Percentiles rank a stretch among this genome's conserved stretches.
Conservation (phyloP, 2,113 vertebrate species). For the Amphilophus citrinellus region DNA sequence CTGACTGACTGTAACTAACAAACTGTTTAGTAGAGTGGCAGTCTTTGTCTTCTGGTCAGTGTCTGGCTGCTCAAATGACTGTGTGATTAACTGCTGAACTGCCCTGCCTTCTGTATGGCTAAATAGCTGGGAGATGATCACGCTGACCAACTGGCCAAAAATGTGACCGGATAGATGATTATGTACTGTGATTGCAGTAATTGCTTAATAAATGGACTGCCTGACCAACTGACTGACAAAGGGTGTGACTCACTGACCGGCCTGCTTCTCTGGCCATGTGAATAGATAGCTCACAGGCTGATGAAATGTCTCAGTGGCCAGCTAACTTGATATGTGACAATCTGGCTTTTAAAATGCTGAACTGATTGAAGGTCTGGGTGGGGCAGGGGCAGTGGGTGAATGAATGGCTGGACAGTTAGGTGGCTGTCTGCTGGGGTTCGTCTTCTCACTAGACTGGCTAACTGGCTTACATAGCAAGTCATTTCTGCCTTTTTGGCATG, state of each 20-base stretch:
- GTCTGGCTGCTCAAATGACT: background rate
- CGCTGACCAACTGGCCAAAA: conserved; percentile 45
- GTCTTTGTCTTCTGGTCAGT: background rate
- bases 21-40: background rate
- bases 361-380: conserved; percentile 26
- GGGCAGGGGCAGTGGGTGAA: background rate
- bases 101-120: conserved; percentile 14
- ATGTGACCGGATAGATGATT: conserved; percentile 39
- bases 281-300: conserved; percentile 23
- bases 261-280: conserved; percentile 19
- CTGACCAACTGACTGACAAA: conserved; percentile 43
- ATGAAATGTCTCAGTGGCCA: conserved; percentile 33
- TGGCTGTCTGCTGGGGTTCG: conserved; percentile 26
- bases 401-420: conserved; percentile 34
- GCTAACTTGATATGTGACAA: conserved; percentile 27
- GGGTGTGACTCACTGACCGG: conserved; percentile 48
- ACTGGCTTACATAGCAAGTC: conserved; percentile 50
- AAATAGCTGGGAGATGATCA: conserved; percentile 39
- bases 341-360: conserved; percentile 44
- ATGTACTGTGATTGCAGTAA: conserved; percentile 59
- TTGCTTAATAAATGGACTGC: conserved; percentile 57
- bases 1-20: background rate
- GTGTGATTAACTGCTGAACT: conserved; percentile 21
- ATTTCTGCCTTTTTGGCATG: conserved; percentile 58
- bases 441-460: conserved; percentile 34